Evolutionary conservation across 2,888 invertebrate species (phyloP).

Genomic region (Miltochrista miniata): DNA sequence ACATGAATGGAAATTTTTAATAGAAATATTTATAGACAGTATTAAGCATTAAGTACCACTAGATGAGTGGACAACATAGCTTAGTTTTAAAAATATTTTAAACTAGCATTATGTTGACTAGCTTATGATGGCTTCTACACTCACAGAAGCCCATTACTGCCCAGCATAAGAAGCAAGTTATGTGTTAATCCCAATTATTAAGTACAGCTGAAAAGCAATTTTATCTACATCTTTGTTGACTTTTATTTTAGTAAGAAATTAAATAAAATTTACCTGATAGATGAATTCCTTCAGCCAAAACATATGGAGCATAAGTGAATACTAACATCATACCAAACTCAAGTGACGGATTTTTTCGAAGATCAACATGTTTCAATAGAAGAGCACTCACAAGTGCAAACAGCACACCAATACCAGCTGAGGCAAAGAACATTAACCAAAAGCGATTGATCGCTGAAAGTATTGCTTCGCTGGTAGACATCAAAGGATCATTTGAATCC

Average conservation of each 20-base stretch:
- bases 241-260: background rate
- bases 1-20: background rate
- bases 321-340: conserved; percentile 99
- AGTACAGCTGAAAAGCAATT: too few species aligned
- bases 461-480: conserved; percentile 92
- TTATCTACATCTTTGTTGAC: too few species aligned
- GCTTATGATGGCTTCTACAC: too few species aligned
- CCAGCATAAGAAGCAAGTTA: too few species aligned
- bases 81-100: too few species aligned
- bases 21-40: too few species aligned
- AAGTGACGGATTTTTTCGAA: conserved; percentile 98
- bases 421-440: conserved; percentile 99
- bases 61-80: too few species aligned
- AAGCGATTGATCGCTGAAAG: conserved; percentile 94
- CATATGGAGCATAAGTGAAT: conserved; percentile 99
- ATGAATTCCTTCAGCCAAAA: conserved; percentile 97
- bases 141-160: too few species aligned
- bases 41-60: too few species aligned
- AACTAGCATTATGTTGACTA: too few species aligned
- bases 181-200: too few species aligned
- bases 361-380: conserved; percentile 96
- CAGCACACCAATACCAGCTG: conserved; percentile 97
- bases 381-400: conserved; percentile 97
- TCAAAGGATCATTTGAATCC: conserved; percentile 84
- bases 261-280: conserved; percentile 88